Evolutionary conservation across 2,113 vertebrate species (phyloP).

Genomic region (Arothron firmamentum): DNA sequence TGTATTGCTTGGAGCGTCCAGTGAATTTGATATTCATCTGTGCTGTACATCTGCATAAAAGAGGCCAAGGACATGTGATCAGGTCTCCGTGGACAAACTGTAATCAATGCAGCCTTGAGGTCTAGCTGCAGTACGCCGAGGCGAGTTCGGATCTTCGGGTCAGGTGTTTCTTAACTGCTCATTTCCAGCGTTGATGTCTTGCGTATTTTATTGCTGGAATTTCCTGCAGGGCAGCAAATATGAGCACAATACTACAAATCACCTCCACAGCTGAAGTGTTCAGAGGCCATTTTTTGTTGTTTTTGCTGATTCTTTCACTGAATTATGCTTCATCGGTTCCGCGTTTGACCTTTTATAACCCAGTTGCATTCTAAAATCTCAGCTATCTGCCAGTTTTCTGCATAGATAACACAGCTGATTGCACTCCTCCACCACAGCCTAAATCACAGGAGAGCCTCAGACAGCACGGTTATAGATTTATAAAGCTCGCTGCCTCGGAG

Average conservation of each 20-base stretch:
- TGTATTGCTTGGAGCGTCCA: no score
- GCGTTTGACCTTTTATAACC: background rate
- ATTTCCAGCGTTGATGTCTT: slow-evolving; percentile 33
- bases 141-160: slow-evolving; percentile 24
- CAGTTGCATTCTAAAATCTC: background rate
- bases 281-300: background rate
- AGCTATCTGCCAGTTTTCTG: slow-evolving; percentile 13
- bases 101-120: no score
- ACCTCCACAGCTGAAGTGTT: slow-evolving; percentile 12
- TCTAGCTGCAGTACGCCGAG: slow-evolving; percentile 14
- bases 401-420: background rate
- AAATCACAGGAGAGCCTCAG: slow-evolving; percentile 15
- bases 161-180: slow-evolving; percentile 35
- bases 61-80: no score
- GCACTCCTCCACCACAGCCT: slow-evolving; percentile 1
- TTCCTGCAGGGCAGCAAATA: slow-evolving; percentile 44
- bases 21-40: no score
- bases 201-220: slow-evolving; percentile 41
- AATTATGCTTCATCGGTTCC: slow-evolving; percentile 5
- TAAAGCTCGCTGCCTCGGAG: background rate
- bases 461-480: slow-evolving; percentile 7
- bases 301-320: slow-evolving; percentile 8
- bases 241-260: slow-evolving; percentile 37
- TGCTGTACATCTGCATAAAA: no score
- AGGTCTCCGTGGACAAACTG: no score